Percentiles rank a stretch among this genome's conserved stretches.
Conservation (phyloP, 2,888 invertebrate genomes). For the Girardia tigrina region DNA sequence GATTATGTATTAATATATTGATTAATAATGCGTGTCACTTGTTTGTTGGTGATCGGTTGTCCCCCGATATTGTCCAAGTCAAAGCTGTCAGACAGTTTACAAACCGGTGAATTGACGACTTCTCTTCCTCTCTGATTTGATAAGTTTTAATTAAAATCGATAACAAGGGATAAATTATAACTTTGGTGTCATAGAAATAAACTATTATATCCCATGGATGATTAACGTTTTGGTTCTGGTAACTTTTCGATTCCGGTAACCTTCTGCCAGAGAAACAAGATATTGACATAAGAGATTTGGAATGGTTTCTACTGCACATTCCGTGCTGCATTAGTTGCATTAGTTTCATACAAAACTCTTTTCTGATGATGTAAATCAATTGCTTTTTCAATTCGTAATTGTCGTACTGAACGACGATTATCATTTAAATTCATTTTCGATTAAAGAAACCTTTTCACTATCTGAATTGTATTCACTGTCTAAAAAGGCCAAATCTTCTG, state of each 20-base stretch:
- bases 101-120: constrained; percentile 83
- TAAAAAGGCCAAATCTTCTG: constrained; percentile 13
- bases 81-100: constrained; percentile 82
- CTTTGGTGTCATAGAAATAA: background rate
- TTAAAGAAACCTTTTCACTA: background rate
- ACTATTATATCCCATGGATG: constrained; percentile 7
- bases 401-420: background rate
- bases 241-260: background rate
- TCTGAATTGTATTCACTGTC: constrained; percentile 3
- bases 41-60: constrained; percentile 69
- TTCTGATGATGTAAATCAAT: background rate
- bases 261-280: background rate
- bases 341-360: background rate
- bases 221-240: background rate
- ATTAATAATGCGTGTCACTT: no score
- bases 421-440: no score
- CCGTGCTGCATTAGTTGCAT: background rate
- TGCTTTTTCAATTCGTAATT: background rate
- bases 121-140: constrained; percentile 53
- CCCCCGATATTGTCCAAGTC: constrained; percentile 80
- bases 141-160: background rate
- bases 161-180: background rate
- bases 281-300: background rate
- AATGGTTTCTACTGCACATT: constrained; percentile 2
- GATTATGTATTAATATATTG: no score